Conservation (phyloP, 2,113 vertebrate species). For the Poecile atricapillus region DNA sequence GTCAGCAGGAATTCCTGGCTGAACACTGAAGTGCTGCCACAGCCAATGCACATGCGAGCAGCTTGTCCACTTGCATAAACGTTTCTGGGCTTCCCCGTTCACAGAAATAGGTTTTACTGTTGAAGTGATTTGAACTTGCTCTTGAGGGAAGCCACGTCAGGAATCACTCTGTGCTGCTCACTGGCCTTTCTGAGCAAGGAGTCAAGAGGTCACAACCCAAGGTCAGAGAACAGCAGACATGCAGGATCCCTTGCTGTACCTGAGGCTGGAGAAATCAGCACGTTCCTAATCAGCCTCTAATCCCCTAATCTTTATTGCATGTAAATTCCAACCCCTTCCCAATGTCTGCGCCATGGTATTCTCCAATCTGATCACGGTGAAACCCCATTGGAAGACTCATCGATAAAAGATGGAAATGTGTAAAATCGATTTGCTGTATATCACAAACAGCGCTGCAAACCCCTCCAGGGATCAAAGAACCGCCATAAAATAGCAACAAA, state of each 20-base stretch:
- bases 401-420: neutral
- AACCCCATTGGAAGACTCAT: neutral
- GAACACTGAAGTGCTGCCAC: neutral
- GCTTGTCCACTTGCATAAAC: neutral
- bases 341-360: neutral
- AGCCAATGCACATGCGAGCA: fast-evolving
- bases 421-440: conserved; percentile 1
- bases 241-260: neutral
- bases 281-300: neutral
- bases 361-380: neutral
- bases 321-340: conserved; percentile 16
- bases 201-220: conserved; percentile 16
- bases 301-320: conserved; percentile 51
- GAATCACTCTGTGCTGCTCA: neutral
- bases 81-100: neutral
- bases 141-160: neutral
- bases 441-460: neutral
- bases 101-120: neutral
- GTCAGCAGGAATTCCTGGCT: conserved; percentile 16
- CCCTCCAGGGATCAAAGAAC: neutral
- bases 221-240: neutral
- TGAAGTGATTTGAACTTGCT: neutral
- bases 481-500: neutral
- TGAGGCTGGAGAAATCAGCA: neutral
- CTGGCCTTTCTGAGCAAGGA: neutral